Conservation (phyloP, 2,888 invertebrate species). For the Mythimna impura region DNA sequence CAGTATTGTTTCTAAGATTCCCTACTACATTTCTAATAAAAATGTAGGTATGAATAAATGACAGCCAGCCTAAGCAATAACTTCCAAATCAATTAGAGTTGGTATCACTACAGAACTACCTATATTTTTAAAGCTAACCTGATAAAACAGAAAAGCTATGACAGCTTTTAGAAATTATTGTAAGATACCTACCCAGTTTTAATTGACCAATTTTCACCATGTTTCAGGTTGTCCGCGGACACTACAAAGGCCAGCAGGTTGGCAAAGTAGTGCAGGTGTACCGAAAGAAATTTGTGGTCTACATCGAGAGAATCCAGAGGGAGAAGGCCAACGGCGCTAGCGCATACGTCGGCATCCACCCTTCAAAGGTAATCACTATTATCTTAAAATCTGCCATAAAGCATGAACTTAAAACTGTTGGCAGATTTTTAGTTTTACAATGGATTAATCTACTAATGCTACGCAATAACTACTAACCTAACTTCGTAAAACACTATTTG, state of each 20-base stretch:
- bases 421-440: background rate
- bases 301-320: constrained; percentile 99
- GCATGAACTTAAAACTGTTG: background rate
- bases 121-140: background rate
- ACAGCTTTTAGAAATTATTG: background rate
- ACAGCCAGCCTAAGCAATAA: background rate
- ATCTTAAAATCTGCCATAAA: background rate
- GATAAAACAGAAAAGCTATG: no score
- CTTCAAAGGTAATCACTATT: constrained; percentile 94
- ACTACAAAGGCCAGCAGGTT: constrained; percentile 99
- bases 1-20: background rate
- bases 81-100: constrained; percentile 48
- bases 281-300: constrained; percentile 99
- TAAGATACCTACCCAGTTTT: background rate
- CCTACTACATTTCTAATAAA: background rate
- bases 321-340: constrained; percentile 99
- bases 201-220: constrained; percentile 20
- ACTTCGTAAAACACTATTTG: background rate
- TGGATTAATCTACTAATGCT: background rate
- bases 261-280: constrained; percentile 99
- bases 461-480: background rate
- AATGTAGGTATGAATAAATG: no score
- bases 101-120: constrained; percentile 23
- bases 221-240: constrained; percentile 97
- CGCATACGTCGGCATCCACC: constrained; percentile 99